Evolutionary conservation across 2,888 invertebrate species (phyloP), one percentile per base, ranked within the genome.

Genomic region (Entomobrya multifasciata): DNA sequence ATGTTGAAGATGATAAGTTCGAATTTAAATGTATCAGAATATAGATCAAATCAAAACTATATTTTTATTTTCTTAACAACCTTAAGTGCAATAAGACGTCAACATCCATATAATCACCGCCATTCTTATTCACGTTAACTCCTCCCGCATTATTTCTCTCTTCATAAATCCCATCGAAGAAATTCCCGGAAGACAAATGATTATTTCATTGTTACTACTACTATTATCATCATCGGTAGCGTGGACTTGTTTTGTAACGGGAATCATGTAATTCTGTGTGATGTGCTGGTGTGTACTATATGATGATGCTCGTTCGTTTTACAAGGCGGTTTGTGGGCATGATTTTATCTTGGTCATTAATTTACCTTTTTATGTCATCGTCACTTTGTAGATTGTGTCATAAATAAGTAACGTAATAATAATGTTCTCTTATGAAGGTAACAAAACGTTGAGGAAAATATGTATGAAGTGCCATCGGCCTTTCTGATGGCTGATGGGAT

Each of bases 161-260:
- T 65, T 65, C 1, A 22, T 20, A 11, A 72, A 36, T 49, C 44
- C 25, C 6, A 22, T 22, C 10, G n/a, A 11, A 65, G 17, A 27
- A 20, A 27, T 49, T n/a, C 49, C 49, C 65, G 2, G 11, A 77
- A 36, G 77, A 77, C 77, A 77, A 77, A 65, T n/a, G 15, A 49
- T 36, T 36, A 36, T 36, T 55, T 55, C 55, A 55, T 8, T 20
- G 49, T 55, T 65, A 67, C 65, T 80, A 67, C 47, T 80, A 30
- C 44, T 65, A 36, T 49, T 30, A 79, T 79, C 44, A 79, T 49
- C 27, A 25, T 79, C 65, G 25, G 60, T 79, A 65, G 79, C 44
- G 15, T 20, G 47, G 62, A 65, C 79, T 79, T 79, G 79, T 79
- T 79, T 79, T 65, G 20, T 79, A 79, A 79, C 79, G 79, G 79